A percentile compares a stretch with the other conserved stretches of the same genome.
phyloP scores from a whole-genome alignment of 1,140 invertebrate genomes.

The Eriocheir sinensis region DNA sequence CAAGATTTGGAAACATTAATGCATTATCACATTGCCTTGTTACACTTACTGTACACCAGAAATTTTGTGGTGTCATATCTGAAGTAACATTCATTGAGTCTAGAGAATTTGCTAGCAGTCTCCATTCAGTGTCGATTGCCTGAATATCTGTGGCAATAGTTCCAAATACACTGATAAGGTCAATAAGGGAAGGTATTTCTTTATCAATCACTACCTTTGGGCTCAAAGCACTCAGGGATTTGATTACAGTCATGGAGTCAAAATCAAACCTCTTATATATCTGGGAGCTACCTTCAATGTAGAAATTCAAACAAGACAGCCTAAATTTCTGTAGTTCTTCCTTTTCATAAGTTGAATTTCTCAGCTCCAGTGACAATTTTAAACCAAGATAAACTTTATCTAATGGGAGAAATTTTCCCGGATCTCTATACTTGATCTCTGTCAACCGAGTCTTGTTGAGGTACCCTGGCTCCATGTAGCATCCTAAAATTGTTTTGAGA shows the following conservation, averaged over 20 bases:
- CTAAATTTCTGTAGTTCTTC: slow-evolving; percentile 29
- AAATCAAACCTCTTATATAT: slow-evolving; percentile 54
- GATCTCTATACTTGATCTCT: slow-evolving; percentile 5
- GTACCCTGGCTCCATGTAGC: slow-evolving; percentile 31
- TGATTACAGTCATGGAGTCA: neutral
- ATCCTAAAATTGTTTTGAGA: slow-evolving; percentile 1
- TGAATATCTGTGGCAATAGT: slow-evolving; percentile 42
- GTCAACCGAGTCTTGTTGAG: slow-evolving; percentile 3
- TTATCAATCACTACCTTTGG: slow-evolving; percentile 50
- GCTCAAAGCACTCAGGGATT: slow-evolving; percentile 30
- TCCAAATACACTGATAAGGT: neutral
- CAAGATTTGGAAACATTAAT: neutral
- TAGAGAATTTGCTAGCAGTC: neutral
- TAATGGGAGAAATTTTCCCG: neutral
- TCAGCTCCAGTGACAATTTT: neutral
- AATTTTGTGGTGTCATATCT: neutral
- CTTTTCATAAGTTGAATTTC: slow-evolving; percentile 47
- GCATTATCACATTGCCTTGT: neutral
- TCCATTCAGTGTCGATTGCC: slow-evolving; percentile 38
- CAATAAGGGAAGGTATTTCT: slow-evolving; percentile 39
- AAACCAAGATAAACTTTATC: neutral
- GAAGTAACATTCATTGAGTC: neutral
- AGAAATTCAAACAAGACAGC: slow-evolving; percentile 46
- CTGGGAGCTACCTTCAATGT: slow-evolving; percentile 46
- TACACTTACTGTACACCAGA: slow-evolving; percentile 15